Conservation (phyloP, 2,113 vertebrate genomes). For the Archocentrus centrarchus region DNA sequence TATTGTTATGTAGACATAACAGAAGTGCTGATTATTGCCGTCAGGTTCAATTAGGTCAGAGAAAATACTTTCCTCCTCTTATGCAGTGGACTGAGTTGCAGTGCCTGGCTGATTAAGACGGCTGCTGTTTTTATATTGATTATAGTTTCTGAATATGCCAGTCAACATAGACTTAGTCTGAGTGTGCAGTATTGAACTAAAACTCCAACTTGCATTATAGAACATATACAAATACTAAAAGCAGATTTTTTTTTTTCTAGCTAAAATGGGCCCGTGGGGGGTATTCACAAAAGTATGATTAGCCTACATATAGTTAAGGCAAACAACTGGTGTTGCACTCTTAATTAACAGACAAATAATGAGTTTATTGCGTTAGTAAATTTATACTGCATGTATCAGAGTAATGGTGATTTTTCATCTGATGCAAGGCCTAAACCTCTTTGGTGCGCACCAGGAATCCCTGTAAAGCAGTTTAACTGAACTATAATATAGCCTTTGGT, state of each 20-base stretch:
- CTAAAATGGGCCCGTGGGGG: not conserved
- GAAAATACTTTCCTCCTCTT: fast-evolving
- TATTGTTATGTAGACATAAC: not conserved
- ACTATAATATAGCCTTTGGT: not conserved
- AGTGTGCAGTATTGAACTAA: not conserved
- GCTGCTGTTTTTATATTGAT: constrained; percentile 1
- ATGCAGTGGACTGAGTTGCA: not conserved
- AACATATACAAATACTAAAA: not conserved
- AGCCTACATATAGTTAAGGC: too few relatives aligned
- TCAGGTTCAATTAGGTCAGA: not conserved
- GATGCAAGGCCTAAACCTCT: not conserved
- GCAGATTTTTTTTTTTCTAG: not conserved
- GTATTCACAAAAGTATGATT: not conserved
- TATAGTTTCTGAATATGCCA: not conserved
- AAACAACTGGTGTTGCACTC: not conserved
- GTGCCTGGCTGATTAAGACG: not conserved
- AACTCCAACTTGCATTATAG: not conserved
- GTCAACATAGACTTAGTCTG: not conserved
- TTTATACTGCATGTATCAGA: not conserved
- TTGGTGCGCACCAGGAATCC: not conserved
- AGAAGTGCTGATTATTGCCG: not conserved
- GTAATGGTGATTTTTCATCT: not conserved
- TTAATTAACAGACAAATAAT: not conserved
- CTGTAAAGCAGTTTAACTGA: not conserved
- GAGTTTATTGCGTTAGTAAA: not conserved